Conservation (phyloP, 2,888 invertebrate genomes). For the Dolomedes plantarius region DNA sequence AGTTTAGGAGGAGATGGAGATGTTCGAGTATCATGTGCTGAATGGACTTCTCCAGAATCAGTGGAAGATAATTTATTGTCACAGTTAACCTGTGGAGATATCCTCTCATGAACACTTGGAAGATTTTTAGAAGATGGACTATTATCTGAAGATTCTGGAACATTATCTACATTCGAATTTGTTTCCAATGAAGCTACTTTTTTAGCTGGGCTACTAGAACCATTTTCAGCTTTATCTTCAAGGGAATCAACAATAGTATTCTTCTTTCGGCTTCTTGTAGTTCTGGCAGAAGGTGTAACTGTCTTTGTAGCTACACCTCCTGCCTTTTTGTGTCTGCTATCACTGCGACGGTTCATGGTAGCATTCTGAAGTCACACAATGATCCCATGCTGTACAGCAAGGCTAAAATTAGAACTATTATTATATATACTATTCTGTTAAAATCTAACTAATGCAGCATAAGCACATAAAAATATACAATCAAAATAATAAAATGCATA, state of each 20-base stretch:
- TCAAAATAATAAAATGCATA: no score
- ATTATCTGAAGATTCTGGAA: not conserved
- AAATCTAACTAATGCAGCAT: no score
- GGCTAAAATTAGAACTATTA: conserved; percentile 38
- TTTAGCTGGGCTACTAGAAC: conserved; percentile 16
- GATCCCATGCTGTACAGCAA: conserved; percentile 29
- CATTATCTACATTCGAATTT: not conserved
- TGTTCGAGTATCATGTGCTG: conserved; percentile 21
- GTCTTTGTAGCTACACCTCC: conserved; percentile 58
- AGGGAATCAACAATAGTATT: conserved; percentile 19
- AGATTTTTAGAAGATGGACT: not conserved
- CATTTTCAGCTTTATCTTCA: conserved; percentile 34
- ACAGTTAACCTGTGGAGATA: conserved; percentile 13
- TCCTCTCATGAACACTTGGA: conserved; percentile 27
- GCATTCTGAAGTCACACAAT: conserved; percentile 21
- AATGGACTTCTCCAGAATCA: conserved; percentile 10
- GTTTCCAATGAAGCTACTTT: conserved; percentile 25
- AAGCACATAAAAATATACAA: no score
- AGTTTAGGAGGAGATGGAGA: conserved; percentile 64
- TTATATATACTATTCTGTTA: no score
- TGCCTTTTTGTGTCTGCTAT: conserved; percentile 59
- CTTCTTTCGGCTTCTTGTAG: conserved; percentile 54
- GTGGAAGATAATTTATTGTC: conserved; percentile 26
- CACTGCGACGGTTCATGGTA: conserved; percentile 59
- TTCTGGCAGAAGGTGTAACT: conserved; percentile 67